Conservation (phyloP, 2,797 vertebrate genomes). For the Holocentrus rufus region DNA sequence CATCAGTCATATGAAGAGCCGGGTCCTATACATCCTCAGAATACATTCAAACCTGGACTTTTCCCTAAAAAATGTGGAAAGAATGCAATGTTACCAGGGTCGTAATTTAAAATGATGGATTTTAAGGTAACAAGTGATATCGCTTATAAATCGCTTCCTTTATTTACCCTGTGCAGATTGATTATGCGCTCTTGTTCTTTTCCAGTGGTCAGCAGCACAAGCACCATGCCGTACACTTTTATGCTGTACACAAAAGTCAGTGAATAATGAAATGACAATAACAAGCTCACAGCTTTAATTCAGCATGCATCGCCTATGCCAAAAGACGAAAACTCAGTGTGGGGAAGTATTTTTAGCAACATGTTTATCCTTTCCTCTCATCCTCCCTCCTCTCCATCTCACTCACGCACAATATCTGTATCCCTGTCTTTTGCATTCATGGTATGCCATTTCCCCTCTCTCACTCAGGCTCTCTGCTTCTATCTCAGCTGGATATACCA, state of each 20-base stretch:
- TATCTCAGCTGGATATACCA: constrained; percentile 77
- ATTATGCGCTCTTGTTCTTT: constrained; percentile 50
- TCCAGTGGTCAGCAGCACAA: constrained; percentile 36
- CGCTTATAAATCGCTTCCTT: constrained; percentile 47
- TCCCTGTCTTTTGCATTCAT: constrained; percentile 74
- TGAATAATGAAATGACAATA: constrained; percentile 71
- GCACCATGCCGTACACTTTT: constrained; percentile 20
- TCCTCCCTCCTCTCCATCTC: constrained; percentile 63
- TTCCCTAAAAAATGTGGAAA: not conserved
- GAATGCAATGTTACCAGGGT: constrained; percentile 7
- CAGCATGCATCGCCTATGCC: constrained; percentile 47
- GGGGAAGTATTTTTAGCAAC: constrained; percentile 71
- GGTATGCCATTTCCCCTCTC: constrained; percentile 61
- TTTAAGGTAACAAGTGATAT: constrained; percentile 22
- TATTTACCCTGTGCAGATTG: constrained; percentile 54
- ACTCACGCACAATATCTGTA: constrained; percentile 65
- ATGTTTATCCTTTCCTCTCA: constrained; percentile 69
- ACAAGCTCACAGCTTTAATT: constrained; percentile 69
- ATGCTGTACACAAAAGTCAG: constrained; percentile 38
- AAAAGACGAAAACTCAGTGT: constrained; percentile 62
- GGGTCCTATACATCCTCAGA: constrained; percentile 1
- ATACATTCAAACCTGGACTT: constrained; percentile 9
- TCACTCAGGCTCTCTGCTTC: constrained; percentile 63
- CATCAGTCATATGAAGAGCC: not conserved
- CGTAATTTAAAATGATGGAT: constrained; percentile 41